phyloP scores from a whole-genome alignment of 2,797 vertebrate genomes.

The Alcedo quadribrachys region DNA sequence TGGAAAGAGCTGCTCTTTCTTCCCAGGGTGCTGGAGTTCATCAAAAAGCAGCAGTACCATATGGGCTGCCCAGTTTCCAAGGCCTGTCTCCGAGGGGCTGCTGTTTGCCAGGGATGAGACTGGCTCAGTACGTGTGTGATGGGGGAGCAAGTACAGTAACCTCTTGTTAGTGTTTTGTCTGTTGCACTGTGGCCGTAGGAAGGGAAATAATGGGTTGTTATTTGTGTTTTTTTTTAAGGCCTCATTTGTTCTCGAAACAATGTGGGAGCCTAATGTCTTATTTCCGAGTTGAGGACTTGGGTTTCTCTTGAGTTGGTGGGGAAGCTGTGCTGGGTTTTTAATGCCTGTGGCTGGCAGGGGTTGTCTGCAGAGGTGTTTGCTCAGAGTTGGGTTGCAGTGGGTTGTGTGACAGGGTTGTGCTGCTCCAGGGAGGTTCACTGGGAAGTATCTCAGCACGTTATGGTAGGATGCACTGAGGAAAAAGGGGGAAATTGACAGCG shows the following conservation, averaged over 20 bases:
- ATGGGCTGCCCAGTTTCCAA: background rate
- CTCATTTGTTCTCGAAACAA: background rate
- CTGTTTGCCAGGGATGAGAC: background rate
- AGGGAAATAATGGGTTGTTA: background rate
- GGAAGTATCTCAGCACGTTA: background rate
- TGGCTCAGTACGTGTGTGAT: background rate
- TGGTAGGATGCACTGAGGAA: background rate
- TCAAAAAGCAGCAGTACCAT: background rate
- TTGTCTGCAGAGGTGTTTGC: background rate
- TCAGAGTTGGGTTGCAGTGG: background rate
- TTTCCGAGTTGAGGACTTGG: background rate
- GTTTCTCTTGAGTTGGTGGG: background rate
- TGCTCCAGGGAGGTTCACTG: background rate
- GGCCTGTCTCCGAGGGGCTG: background rate
- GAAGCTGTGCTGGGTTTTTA: background rate
- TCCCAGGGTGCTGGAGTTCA: background rate
- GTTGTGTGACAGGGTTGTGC: background rate
- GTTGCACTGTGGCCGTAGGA: background rate
- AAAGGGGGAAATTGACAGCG: background rate
- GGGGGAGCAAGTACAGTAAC: background rate
- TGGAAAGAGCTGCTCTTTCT: background rate
- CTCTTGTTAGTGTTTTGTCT: background rate
- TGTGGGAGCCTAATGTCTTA: background rate
- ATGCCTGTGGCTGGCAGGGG: background rate
- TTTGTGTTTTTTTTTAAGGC: slow-evolving; percentile 17